Evolutionary conservation across 2,888 invertebrate genomes (phyloP).

Genomic region (Leptothorax acervorum): DNA sequence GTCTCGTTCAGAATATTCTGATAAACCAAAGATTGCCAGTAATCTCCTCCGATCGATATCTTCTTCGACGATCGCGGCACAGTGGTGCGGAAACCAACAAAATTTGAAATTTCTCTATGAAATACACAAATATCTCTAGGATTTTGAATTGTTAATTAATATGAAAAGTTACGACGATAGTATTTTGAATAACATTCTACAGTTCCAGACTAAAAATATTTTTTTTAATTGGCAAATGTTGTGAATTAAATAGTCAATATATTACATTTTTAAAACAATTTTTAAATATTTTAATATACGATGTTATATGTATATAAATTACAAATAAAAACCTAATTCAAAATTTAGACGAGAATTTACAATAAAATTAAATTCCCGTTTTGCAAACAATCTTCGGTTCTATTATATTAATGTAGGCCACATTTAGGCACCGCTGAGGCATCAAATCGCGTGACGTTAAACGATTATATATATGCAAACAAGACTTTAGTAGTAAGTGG

Average conservation of each 20-base stretch:
- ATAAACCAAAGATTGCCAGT: not conserved
- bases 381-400: not conserved
- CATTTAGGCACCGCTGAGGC: not conserved
- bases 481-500: not conserved
- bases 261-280: not conserved
- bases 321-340: not conserved
- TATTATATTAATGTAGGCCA: not conserved
- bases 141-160: not conserved
- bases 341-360: not conserved
- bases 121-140: not conserved
- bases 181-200: not conserved
- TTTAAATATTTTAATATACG: not conserved
- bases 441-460: not conserved
- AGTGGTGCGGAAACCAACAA: not conserved
- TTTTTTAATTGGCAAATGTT: not conserved
- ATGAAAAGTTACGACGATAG: not conserved
- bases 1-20: not conserved
- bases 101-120: not conserved
- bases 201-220: not conserved
- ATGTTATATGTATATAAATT: not conserved
- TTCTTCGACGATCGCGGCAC: not conserved
- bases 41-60: not conserved
- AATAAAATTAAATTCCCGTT: not conserved
- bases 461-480: slow-evolving; percentile 2
- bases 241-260: not conserved